A percentile compares a stretch with the other conserved stretches of the same genome.
Evolutionary conservation across 2,797 vertebrate genomes (phyloP).

Genomic region (Rhynchonycteris naso): DNA sequence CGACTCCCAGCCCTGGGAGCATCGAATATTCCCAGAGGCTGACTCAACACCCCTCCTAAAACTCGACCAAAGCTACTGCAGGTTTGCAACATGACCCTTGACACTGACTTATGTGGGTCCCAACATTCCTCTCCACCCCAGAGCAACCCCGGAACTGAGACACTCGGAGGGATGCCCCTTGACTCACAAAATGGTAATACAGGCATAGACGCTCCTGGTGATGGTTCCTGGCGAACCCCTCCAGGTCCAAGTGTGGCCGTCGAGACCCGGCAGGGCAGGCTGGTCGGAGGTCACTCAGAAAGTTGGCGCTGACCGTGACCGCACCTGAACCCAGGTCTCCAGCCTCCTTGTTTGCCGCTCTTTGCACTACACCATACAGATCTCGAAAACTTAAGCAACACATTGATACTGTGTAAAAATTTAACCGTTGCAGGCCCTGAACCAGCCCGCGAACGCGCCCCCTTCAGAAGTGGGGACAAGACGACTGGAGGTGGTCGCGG

Average conservation of each 20-base stretch:
- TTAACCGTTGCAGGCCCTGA: slow-evolving; percentile 46
- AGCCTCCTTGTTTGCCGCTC: slow-evolving; percentile 18
- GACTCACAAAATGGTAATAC: slow-evolving; percentile 42
- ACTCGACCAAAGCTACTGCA: neutral
- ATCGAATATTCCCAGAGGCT: neutral
- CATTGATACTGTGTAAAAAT: neutral
- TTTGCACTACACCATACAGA: slow-evolving; percentile 32
- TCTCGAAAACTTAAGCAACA: slow-evolving; percentile 69
- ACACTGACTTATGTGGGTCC: neutral
- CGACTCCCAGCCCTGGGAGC: neutral
- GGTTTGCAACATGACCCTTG: neutral
- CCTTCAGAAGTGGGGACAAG: neutral
- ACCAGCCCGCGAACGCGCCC: neutral
- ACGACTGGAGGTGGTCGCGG: neutral
- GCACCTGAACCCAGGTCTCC: slow-evolving; percentile 60
- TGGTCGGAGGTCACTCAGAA: slow-evolving; percentile 51
- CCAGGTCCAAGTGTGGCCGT: neutral
- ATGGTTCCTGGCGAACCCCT: neutral
- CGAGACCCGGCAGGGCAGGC: neutral
- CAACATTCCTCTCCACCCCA: neutral
- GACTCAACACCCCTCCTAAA: neutral
- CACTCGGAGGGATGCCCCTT: neutral
- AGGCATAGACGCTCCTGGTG: neutral
- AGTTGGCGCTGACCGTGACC: slow-evolving; percentile 35
- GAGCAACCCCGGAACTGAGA: neutral